Evolutionary conservation across 1,140 invertebrate species (phyloP), one percentile per base, ranked within the genome.

Genomic region (Trichonephila clavata): DNA sequence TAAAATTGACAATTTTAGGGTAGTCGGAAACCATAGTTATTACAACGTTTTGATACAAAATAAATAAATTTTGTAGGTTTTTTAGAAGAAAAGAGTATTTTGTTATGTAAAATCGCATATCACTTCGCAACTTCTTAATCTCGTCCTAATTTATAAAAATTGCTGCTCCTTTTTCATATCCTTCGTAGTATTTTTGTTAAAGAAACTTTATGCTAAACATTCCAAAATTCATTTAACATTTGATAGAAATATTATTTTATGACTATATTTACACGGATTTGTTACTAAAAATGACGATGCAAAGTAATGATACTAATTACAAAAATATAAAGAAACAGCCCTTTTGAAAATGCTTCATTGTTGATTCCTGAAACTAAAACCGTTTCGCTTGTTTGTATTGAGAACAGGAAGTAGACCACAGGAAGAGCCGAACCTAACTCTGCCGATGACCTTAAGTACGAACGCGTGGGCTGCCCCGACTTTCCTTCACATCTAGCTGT

Each of bases 401-500:
- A 68, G 65, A 68, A 24, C 65, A 68, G 65, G 65, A 68, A 68
- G 65, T 68, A 21, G 65, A n/a, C 65, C 65, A 68, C 65, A 68
- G 65, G 65, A 68, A 68, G 65, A 27, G 7, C n/a, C 21, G 24
- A 68, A 68, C 24, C 65, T 68, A 68, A 68, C 24, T 24, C 65
- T 68, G 65, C 27, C 65, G 65, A 68, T 68, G 65, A 68, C 65
- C 65, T 68, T 68, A 68, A 68, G 65, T 27, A 68, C 0, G 24
- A 24, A 68, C 65, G 65, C 65, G 65, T 68, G 65, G 65, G 65
- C 8, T 27, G 65, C n/a, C 24, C 65, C n/a, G n/a, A 24, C 24
- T 68, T 68, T 68, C 65, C 65, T 65, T 21, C n/a, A 65, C 7
- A n/a, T 24, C 63, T 8, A n/a, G 21, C 63, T 7, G 21, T 68